Evolutionary conservation across 2,888 invertebrate genomes (phyloP).

Genomic region (Pachymerium ferrugineum): DNA sequence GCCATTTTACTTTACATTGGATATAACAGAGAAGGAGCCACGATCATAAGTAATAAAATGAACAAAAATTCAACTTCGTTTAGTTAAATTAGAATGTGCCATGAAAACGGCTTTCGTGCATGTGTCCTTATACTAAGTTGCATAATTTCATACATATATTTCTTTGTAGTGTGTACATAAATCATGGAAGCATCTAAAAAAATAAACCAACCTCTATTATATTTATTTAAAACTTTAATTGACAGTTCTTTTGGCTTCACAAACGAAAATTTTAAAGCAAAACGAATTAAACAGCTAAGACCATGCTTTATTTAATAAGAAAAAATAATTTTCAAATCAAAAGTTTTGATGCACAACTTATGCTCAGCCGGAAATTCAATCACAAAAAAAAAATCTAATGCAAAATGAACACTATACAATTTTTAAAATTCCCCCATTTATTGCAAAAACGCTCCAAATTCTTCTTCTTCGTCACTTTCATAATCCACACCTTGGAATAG

Average conservation of each 20-base stretch:
- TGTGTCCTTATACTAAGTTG: too few species aligned
- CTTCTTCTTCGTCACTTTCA: conserved; percentile 41
- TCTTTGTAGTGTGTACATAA: neutral
- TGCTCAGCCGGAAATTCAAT: neutral
- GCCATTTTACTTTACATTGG: too few species aligned
- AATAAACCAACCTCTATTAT: neutral
- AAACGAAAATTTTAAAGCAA: neutral
- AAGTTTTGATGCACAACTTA: too few species aligned
- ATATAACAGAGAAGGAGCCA: too few species aligned
- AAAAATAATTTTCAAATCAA: neutral
- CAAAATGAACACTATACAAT: neutral
- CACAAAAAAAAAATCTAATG: neutral
- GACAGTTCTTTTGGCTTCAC: neutral
- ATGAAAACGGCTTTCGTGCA: too few species aligned
- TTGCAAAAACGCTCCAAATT: conserved; percentile 32
- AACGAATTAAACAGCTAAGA: neutral
- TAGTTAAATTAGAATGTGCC: too few species aligned
- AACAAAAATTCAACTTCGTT: too few species aligned
- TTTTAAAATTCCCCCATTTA: neutral
- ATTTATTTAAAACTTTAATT: neutral
- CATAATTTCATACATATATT: too few species aligned
- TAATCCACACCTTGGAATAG: conserved; percentile 50
- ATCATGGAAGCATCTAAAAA: neutral
- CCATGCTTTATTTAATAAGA: neutral
- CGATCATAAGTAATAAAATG: too few species aligned